A percentile compares a stretch with the other conserved stretches of the same genome.
Conservation (phyloP, 2,888 invertebrate genomes). For the Holacanthella duospinosa region DNA sequence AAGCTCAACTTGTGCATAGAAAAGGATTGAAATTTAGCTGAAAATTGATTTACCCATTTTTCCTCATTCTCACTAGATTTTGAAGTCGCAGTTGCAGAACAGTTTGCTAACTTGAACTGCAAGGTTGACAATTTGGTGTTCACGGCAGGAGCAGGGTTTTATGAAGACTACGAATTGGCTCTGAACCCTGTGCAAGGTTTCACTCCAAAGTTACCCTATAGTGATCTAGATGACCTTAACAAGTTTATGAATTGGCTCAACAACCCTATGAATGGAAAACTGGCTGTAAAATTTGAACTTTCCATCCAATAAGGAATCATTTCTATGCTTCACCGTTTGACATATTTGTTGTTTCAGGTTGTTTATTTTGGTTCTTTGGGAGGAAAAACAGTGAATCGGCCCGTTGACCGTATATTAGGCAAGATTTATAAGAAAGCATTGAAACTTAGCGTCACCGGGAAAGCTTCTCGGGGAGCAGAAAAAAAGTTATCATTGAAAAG, state of each 20-base stretch:
- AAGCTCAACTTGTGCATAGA: no score
- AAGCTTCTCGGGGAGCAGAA: not conserved
- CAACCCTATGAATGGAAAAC: not conserved
- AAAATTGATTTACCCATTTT: no score
- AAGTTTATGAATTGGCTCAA: not conserved
- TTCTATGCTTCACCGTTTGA: not conserved
- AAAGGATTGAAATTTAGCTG: no score
- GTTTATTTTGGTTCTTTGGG: not conserved
- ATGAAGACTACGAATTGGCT: constrained; percentile 2
- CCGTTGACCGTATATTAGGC: not conserved
- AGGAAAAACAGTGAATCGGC: not conserved
- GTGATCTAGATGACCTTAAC: not conserved
- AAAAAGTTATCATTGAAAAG: not conserved
- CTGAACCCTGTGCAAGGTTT: not conserved
- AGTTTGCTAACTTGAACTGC: not conserved
- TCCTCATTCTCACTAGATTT: not conserved
- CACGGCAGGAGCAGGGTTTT: not conserved
- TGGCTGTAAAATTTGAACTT: not conserved
- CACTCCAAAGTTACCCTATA: not conserved
- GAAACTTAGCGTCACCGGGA: not conserved
- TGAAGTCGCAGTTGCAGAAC: not conserved
- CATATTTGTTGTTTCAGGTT: not conserved
- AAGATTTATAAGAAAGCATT: not conserved
- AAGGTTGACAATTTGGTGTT: not conserved
- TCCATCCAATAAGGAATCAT: not conserved